phyloP scores from a whole-genome alignment of 2,113 vertebrate genomes.

The Mobula hypostoma region DNA sequence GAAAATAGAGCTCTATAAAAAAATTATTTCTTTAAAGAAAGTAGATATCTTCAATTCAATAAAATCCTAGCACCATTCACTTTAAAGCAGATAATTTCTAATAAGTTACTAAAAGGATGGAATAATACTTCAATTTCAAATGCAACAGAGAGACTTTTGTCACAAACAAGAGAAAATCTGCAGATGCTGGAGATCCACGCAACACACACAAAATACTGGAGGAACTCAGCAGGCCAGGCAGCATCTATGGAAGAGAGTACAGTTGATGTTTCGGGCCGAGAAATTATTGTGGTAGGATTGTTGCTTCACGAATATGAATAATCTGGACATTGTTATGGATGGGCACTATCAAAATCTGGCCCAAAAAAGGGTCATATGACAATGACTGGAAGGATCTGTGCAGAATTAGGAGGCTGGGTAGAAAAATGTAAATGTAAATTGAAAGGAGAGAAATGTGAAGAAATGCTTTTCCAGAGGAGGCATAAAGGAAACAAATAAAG shows the following conservation, averaged over 20 bases:
- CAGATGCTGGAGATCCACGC: too few relatives aligned
- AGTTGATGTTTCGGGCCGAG: too few relatives aligned
- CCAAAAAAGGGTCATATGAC: neutral
- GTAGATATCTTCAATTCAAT: too few relatives aligned
- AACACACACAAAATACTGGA: too few relatives aligned
- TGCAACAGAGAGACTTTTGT: neutral
- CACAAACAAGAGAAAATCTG: too few relatives aligned
- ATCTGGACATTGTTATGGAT: neutral
- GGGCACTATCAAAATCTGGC: neutral
- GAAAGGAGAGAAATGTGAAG: neutral
- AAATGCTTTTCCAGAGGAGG: neutral
- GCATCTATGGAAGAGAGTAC: too few relatives aligned
- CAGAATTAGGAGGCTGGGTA: neutral
- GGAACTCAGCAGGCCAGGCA: too few relatives aligned
- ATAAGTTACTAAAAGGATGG: neutral
- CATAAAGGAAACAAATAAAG: neutral
- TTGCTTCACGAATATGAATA: neutral
- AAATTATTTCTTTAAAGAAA: too few relatives aligned
- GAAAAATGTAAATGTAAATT: neutral
- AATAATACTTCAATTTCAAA: neutral
- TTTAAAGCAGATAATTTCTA: neutral
- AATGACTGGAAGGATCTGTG: neutral
- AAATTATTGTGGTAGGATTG: neutral
- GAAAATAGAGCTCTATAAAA: conserved; percentile 38
- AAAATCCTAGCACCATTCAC: neutral